These are phyloP conservation scores for Opisthograptis luteolata DNA, from an alignment of 2,888 invertebrate genomes.

Conservation along the genomic window DNA sequence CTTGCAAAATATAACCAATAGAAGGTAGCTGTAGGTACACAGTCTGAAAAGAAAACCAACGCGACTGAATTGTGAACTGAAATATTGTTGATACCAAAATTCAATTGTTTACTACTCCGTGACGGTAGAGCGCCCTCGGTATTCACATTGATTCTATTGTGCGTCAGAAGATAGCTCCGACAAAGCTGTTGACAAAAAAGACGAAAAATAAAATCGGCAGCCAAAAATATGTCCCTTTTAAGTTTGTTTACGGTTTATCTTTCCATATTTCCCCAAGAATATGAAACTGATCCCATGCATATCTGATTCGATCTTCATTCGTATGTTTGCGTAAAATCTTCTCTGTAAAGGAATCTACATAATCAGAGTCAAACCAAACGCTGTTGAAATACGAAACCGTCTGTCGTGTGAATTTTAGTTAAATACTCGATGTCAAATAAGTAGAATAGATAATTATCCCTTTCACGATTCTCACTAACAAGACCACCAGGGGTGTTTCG, in stretches of 20 bases:
- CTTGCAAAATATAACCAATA: conserved; percentile 1
- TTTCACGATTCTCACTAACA: too few relatives aligned
- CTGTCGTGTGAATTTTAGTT: conserved; percentile 43
- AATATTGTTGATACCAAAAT: conserved; percentile 13
- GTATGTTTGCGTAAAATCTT: conserved; percentile 75
- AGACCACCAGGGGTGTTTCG: too few relatives aligned
- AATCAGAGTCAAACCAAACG: conserved; percentile 75
- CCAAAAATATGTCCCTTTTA: conserved; percentile 46
- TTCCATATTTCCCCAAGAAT: conserved; percentile 65
- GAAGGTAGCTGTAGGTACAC: background rate
- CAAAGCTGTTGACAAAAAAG: conserved; percentile 27
- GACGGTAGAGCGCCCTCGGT: conserved; percentile 7
- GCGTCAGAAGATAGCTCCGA: conserved; percentile 26
- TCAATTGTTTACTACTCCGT: conserved; percentile 14
- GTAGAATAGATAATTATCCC: too few relatives aligned
- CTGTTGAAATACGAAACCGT: conserved; percentile 63
- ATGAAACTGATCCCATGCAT: conserved; percentile 76
- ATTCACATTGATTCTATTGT: conserved; percentile 19
- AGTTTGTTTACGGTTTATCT: conserved; percentile 64
- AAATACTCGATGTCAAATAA: too few relatives aligned
- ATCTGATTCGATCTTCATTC: conserved; percentile 77
- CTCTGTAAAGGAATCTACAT: conserved; percentile 73
- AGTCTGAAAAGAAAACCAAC: conserved; percentile 11
- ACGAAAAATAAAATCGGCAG: conserved; percentile 36
- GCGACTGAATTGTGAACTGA: conserved; percentile 3